phyloP scores from a whole-genome alignment of 2,888 invertebrate genomes.

The Machimus atricapillus region DNA sequence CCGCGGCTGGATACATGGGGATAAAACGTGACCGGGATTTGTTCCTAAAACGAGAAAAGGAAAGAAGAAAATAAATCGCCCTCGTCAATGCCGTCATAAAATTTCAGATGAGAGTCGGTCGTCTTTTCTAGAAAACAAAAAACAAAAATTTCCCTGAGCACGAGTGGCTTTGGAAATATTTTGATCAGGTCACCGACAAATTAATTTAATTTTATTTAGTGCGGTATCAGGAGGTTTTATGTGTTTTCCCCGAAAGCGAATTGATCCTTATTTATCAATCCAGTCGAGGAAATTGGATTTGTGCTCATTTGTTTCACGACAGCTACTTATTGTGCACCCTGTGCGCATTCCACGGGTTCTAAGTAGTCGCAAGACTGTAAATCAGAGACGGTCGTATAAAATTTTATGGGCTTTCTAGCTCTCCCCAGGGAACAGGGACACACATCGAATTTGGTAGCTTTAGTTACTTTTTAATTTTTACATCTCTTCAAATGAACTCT shows the following conservation, averaged over 20 bases:
- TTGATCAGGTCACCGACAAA: constrained; percentile 17
- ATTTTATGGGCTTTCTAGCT: neutral
- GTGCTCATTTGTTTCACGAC: neutral
- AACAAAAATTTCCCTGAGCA: neutral
- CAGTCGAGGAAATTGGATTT: neutral
- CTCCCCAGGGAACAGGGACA: neutral
- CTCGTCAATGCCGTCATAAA: neutral
- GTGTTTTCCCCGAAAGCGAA: constrained; percentile 25
- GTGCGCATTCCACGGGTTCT: neutral
- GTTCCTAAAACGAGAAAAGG: neutral
- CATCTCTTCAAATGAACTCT: neutral
- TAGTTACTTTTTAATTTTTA: neutral
- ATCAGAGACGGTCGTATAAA: neutral
- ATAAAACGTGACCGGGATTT: neutral
- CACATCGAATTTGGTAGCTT: neutral
- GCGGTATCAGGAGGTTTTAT: constrained; percentile 16
- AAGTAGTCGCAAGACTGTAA: neutral
- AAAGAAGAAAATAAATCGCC: neutral
- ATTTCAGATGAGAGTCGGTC: neutral
- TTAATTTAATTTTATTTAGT: constrained; percentile 19
- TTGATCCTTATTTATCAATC: constrained; percentile 4
- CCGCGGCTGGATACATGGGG: neutral
- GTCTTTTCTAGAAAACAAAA: neutral
- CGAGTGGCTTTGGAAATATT: constrained; percentile 2
- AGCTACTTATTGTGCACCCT: neutral